Evolutionary conservation across 2,113 vertebrate species (phyloP).

Genomic region (Enhydra lutris): DNA sequence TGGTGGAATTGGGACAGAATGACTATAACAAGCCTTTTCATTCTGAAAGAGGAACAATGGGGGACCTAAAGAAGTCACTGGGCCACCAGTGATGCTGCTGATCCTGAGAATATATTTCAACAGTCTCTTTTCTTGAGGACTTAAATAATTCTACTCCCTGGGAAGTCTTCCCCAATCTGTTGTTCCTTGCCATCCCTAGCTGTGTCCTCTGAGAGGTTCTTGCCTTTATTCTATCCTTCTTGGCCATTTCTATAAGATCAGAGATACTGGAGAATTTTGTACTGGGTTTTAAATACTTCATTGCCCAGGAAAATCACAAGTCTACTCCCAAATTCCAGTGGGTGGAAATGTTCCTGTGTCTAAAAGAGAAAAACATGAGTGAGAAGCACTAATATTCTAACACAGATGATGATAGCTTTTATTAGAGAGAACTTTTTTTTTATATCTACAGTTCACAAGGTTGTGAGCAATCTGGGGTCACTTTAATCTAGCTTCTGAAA

Average conservation of each 20-base stretch:
- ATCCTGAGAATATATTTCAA: not conserved
- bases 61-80: not conserved
- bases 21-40: not conserved
- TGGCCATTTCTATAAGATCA: not conserved
- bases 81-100: not conserved
- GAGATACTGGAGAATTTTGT: not conserved
- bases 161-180: not conserved
- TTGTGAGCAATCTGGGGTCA: not conserved
- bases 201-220: not conserved
- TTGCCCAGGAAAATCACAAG: not conserved
- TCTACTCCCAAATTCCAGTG: not conserved
- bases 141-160: not conserved
- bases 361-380: not conserved
- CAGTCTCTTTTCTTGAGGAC: not conserved
- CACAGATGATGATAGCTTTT: not conserved
- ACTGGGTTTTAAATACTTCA: not conserved
- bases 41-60: not conserved
- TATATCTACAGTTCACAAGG: not conserved
- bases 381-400: not conserved
- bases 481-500: not conserved
- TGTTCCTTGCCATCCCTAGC: not conserved
- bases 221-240: not conserved
- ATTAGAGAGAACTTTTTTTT: not conserved
- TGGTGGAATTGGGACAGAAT: not conserved
- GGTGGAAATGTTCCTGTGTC: not conserved